Evolutionary conservation across 37 sponge, comb jelly and placozoan genomes (phyloP).

Genomic region (Bolinopsis microptera): DNA sequence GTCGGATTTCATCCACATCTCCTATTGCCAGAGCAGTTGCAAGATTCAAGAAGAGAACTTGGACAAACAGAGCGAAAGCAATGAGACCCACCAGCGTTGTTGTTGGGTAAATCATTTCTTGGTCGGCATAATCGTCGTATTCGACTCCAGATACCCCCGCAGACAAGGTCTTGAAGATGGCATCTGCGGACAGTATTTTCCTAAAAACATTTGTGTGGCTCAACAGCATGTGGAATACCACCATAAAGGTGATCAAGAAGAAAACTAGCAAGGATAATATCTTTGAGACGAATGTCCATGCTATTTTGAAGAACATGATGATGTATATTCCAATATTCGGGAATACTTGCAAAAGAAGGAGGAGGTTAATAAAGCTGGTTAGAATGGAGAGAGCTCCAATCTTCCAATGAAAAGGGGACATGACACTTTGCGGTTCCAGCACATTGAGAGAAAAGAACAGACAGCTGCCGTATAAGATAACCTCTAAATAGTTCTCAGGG

Average conservation of each 20-base stretch:
- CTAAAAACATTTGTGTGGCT: not conserved
- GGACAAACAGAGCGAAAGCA: constrained; percentile 8
- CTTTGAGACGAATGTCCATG: constrained; percentile 18
- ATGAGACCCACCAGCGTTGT: not conserved
- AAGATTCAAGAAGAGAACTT: constrained; percentile 49
- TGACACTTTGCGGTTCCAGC: not conserved
- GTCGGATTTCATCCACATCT: constrained; percentile 6
- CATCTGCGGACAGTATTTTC: not conserved
- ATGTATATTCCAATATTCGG: constrained; percentile 26
- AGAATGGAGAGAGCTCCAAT: not conserved
- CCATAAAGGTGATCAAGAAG: not conserved
- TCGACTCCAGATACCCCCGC: constrained; percentile 40
- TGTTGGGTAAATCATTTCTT: not conserved
- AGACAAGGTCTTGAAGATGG: not conserved
- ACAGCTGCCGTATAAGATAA: not conserved
- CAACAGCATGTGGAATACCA: constrained; percentile 14
- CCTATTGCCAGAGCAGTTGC: constrained; percentile 38
- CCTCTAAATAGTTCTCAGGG: constrained; percentile 14
- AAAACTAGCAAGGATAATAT: not conserved
- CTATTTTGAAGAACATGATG: constrained; percentile 27
- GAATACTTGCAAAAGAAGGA: not conserved
- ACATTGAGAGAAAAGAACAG: constrained; percentile 4
- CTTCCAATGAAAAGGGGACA: not conserved
- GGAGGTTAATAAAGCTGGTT: not conserved
- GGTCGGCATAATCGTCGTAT: not conserved